phyloP scores from a whole-genome alignment of 2,797 vertebrate genomes.

The Petrocephalus sullivani region DNA sequence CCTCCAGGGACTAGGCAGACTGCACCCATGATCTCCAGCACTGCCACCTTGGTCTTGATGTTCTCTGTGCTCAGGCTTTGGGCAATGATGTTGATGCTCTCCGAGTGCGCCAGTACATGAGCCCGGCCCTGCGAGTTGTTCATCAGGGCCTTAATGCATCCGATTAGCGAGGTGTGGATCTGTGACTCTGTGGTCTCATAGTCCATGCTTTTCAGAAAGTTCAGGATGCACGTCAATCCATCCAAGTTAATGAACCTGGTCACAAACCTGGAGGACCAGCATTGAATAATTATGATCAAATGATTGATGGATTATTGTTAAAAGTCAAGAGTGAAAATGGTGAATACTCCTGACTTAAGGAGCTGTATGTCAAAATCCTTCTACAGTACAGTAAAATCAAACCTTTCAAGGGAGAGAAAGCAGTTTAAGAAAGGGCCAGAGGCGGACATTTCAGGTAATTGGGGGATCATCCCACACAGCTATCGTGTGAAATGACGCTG shows the following conservation, averaged over 20 bases:
- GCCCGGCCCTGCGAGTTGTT: slow-evolving; percentile 97
- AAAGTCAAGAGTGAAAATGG: slow-evolving; percentile 10
- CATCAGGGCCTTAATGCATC: slow-evolving; percentile 98
- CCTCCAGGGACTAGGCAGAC: slow-evolving; percentile 97
- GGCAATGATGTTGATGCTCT: slow-evolving; percentile 97
- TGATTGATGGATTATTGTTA: neutral
- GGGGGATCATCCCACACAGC: neutral
- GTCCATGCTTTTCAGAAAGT: slow-evolving; percentile 98
- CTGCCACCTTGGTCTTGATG: slow-evolving; percentile 96
- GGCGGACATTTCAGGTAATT: too few species aligned
- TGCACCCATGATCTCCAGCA: slow-evolving; percentile 98
- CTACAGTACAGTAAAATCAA: neutral
- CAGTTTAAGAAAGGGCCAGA: neutral
- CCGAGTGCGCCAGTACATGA: slow-evolving; percentile 88
- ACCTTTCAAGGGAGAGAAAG: neutral
- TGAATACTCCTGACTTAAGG: neutral
- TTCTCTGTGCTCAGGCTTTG: slow-evolving; percentile 98
- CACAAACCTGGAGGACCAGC: slow-evolving; percentile 75
- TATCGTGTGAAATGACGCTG: neutral
- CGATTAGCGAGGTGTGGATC: slow-evolving; percentile 98
- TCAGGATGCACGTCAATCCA: slow-evolving; percentile 90
- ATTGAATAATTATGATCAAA: neutral
- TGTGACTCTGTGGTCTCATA: slow-evolving; percentile 95
- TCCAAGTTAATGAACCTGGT: slow-evolving; percentile 97
- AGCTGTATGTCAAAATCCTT: neutral